Conservation (phyloP, 2,113 vertebrate species). For the Galemys pyrenaicus region DNA sequence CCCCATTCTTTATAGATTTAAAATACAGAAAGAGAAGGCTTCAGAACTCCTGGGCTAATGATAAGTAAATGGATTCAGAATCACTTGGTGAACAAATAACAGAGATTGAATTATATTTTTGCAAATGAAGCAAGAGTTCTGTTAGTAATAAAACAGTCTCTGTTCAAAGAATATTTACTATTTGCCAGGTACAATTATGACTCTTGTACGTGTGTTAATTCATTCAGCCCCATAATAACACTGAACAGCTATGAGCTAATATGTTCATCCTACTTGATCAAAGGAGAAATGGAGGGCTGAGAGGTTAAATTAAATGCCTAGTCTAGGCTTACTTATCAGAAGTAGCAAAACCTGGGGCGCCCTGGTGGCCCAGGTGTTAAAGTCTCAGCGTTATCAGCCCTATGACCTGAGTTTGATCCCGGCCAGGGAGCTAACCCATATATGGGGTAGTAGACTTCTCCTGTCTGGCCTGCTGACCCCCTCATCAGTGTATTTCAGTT, state of each 20-base stretch:
- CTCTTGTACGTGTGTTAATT: background rate
- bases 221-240: background rate
- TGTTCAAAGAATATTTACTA: background rate
- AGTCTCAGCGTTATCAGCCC: too few relatives aligned
- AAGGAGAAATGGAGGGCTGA: background rate
- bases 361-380: too few relatives aligned
- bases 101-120: background rate
- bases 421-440: too few relatives aligned
- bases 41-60: background rate
- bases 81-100: background rate
- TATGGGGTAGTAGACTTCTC: too few relatives aligned
- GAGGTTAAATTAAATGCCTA: background rate
- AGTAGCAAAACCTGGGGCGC: background rate
- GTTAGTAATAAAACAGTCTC: background rate
- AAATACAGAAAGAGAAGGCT: background rate
- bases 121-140: background rate
- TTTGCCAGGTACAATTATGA: background rate
- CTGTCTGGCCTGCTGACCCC: too few relatives aligned
- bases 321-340: background rate
- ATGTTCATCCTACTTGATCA: background rate
- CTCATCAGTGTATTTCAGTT: too few relatives aligned
- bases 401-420: too few relatives aligned
- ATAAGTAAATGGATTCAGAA: background rate
- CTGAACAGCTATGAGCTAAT: background rate
- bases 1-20: background rate